phyloP scores from a whole-genome alignment of 2,797 vertebrate species.

The Tenualosa thibaudeaui region DNA sequence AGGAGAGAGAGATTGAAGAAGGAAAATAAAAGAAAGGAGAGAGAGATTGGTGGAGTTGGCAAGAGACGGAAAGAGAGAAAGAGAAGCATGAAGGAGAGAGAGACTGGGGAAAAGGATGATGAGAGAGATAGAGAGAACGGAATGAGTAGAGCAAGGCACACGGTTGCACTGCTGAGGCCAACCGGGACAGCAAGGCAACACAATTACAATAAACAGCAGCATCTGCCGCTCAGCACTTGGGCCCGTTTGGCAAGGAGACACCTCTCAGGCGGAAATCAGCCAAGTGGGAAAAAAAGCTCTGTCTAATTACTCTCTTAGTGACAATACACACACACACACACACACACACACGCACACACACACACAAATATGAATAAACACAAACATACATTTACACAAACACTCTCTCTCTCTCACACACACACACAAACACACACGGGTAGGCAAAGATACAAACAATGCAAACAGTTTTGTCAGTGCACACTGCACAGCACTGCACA shows the following conservation, averaged over 20 bases:
- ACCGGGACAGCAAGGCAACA: conserved; percentile 41
- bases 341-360: conserved; percentile 26
- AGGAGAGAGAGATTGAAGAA: not conserved
- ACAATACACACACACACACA: conserved; percentile 33
- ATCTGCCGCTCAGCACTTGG: conserved; percentile 39
- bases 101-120: conserved; percentile 20
- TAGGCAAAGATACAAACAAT: not conserved
- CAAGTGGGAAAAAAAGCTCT: conserved; percentile 44
- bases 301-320: conserved; percentile 45
- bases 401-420: conserved; percentile 25
- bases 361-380: conserved; percentile 4
- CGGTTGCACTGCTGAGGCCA: conserved; percentile 38
- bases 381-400: conserved; percentile 27
- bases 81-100: not conserved
- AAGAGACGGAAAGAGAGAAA: conserved; percentile 23
- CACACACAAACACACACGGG: not conserved
- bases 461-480: not conserved
- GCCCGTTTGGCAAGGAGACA: conserved; percentile 33
- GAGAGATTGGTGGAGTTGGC: not conserved
- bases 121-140: not conserved
- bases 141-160: conserved; percentile 14
- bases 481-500: not conserved
- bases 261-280: conserved; percentile 43
- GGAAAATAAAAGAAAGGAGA: not conserved
- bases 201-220: conserved; percentile 46